These are phyloP conservation scores for Orius insidiosus DNA, from an alignment of 1,140 invertebrate genomes.

Conservation along the genomic window DNA sequence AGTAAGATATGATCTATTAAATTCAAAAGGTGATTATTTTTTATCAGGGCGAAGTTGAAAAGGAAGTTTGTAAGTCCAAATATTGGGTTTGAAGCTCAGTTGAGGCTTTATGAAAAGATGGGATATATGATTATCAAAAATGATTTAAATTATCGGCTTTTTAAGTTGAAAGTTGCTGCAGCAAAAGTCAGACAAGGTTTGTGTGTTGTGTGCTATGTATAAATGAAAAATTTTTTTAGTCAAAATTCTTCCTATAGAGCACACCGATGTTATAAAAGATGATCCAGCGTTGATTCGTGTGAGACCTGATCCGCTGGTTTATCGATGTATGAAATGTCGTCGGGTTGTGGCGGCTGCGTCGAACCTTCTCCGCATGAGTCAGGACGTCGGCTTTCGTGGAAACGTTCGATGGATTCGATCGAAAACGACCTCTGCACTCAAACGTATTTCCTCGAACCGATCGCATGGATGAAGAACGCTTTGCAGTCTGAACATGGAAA, in stretches of 20 bases:
- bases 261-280: slow-evolving; percentile 53
- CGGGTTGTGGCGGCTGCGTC: slow-evolving; percentile 58
- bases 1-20: slow-evolving; percentile 19
- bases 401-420: slow-evolving; percentile 20
- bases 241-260: slow-evolving; percentile 61
- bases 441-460: slow-evolving; percentile 63
- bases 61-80: slow-evolving; percentile 50
- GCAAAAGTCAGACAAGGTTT: slow-evolving; percentile 56
- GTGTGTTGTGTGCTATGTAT: slow-evolving; percentile 4
- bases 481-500: slow-evolving; percentile 51
- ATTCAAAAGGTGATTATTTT: slow-evolving; percentile 4
- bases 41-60: slow-evolving; percentile 38
- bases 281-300: slow-evolving; percentile 59
- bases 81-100: slow-evolving; percentile 53
- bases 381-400: slow-evolving; percentile 31
- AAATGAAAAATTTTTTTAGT: too few relatives aligned
- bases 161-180: slow-evolving; percentile 56
- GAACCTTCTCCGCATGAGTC: slow-evolving; percentile 55
- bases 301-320: slow-evolving; percentile 61
- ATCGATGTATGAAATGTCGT: slow-evolving; percentile 60
- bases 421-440: slow-evolving; percentile 33
- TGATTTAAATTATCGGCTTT: slow-evolving; percentile 56
- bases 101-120: slow-evolving; percentile 62
- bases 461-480: slow-evolving; percentile 63
- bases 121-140: slow-evolving; percentile 46